Conservation (phyloP, 2,113 vertebrate species). For the Balaeniceps rex region DNA sequence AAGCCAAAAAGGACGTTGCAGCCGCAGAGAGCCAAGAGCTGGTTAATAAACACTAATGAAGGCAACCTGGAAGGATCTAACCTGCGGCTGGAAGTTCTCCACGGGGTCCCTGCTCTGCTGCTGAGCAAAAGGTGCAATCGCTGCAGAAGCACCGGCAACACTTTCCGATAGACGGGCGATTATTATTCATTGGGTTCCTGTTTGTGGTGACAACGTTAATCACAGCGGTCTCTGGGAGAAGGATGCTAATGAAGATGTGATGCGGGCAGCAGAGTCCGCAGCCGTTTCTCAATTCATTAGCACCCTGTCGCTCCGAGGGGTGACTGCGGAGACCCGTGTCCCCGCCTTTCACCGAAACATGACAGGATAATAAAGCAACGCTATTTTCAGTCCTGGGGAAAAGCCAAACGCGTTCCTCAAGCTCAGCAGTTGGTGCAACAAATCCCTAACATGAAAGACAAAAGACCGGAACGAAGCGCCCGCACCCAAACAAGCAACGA, state of each 20-base stretch:
- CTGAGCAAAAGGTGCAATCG: constrained; percentile 29
- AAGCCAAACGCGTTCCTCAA: not conserved
- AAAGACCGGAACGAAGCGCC: not conserved
- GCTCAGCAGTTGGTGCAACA: not conserved
- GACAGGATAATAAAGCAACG: constrained; percentile 36
- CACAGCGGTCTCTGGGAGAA: constrained; percentile 47
- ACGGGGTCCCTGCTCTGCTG: not conserved
- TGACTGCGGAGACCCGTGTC: not conserved
- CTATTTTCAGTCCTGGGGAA: not conserved
- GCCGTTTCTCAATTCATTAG: constrained; percentile 61
- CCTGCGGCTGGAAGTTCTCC: not conserved
- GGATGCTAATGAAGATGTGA: constrained; percentile 73
- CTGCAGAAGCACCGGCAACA: constrained; percentile 41
- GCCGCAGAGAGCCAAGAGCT: not conserved
- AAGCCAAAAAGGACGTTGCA: not conserved
- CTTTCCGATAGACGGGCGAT: constrained; percentile 38
- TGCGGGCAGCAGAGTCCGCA: not conserved
- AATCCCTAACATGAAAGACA: not conserved
- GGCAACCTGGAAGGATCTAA: not conserved
- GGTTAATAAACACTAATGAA: not conserved
- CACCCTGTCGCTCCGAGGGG: constrained; percentile 9
- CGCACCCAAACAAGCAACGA: rapidly evolving
- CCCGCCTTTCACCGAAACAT: constrained; percentile 50
- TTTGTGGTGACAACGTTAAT: constrained; percentile 61
- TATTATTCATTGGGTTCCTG: constrained; percentile 65